These are phyloP conservation scores for Diabrotica virgifera DNA, from an alignment of 1,140 invertebrate genomes.

Conservation along the genomic window DNA sequence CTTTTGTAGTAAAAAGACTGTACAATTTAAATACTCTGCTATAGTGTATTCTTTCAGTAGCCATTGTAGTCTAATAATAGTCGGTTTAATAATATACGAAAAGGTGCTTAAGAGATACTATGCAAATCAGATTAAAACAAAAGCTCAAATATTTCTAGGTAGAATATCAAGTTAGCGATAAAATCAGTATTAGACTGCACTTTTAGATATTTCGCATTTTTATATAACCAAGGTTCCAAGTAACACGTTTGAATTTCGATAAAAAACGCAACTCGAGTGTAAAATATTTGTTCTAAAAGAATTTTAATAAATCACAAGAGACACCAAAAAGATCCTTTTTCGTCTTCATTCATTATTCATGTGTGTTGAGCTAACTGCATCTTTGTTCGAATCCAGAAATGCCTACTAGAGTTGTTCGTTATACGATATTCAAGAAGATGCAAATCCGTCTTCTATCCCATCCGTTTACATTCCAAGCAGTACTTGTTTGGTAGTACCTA, in stretches of 20 bases:
- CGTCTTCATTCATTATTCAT: neutral
- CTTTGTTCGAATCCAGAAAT: neutral
- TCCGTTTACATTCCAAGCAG: neutral
- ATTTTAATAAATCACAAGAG: neutral
- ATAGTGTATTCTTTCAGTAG: no score
- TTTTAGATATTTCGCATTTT: no score
- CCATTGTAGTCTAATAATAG: no score
- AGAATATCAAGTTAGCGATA: no score
- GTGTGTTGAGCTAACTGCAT: neutral
- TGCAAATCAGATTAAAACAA: no score
- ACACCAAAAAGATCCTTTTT: neutral
- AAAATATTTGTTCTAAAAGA: neutral
- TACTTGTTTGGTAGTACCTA: slow-evolving; percentile 2
- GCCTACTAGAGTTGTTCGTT: neutral
- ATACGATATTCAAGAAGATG: neutral
- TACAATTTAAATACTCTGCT: no score
- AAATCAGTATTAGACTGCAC: no score
- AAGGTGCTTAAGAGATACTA: no score
- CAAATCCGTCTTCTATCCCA: neutral
- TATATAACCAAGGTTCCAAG: no score
- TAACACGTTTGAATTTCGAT: neutral
- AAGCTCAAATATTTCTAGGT: no score
- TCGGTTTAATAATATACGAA: no score
- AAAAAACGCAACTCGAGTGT: neutral
- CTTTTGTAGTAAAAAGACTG: no score